These are phyloP conservation scores for Lasiurus cinereus DNA, from an alignment of 2,113 vertebrate species.

Conservation along the genomic window DNA sequence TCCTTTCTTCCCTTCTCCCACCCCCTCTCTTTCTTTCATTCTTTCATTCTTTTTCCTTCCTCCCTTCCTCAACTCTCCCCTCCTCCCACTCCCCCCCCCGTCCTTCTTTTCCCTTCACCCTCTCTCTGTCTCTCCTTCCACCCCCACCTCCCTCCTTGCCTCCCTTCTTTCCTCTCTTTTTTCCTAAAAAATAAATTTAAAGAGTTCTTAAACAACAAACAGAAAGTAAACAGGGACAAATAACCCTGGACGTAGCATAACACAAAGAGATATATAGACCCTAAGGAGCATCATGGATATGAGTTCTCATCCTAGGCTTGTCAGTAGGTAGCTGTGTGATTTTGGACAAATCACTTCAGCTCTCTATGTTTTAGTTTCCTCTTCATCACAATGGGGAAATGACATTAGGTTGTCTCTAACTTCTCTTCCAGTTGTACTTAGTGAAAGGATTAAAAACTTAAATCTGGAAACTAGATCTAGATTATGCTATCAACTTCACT, in stretches of 20 bases:
- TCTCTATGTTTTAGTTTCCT: not conserved
- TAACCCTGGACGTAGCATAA: not conserved
- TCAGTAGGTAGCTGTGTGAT: not conserved
- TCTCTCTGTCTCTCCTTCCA: not conserved
- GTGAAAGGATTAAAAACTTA: constrained; percentile 6
- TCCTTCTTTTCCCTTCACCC: not conserved
- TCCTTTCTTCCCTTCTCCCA: too few relatives aligned
- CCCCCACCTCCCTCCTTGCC: not conserved
- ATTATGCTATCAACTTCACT: not conserved
- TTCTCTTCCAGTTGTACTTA: not conserved
- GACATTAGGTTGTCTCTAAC: not conserved
- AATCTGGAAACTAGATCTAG: not conserved
- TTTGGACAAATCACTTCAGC: not conserved
- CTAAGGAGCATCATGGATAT: not conserved
- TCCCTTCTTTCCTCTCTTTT: not conserved
- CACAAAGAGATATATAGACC: not conserved
- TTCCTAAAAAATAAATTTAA: not conserved
- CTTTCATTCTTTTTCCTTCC: too few relatives aligned
- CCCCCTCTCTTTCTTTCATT: not conserved
- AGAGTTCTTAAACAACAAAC: not conserved
- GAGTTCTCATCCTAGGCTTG: not conserved
- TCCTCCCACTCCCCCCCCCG: too few relatives aligned
- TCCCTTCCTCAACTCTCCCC: accelerated
- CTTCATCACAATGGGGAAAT: not conserved
- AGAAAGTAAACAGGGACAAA: not conserved